Conservation (phyloP, 2,888 invertebrate species). For the Campaea margaritaria region DNA sequence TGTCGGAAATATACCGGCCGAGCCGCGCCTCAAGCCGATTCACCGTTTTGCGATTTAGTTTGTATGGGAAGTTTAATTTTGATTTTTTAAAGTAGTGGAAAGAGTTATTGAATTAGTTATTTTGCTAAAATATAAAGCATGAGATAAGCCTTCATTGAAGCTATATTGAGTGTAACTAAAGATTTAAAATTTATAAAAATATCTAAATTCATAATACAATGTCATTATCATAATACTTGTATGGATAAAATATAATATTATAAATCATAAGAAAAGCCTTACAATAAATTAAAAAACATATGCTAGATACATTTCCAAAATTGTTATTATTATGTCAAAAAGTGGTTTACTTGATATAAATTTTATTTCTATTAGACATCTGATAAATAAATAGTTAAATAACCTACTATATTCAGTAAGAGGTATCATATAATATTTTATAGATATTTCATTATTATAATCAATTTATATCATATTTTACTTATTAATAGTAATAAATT, state of each 20-base stretch:
- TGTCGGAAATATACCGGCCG: conserved; percentile 85
- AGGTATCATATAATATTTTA: too few species aligned
- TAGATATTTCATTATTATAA: too few species aligned
- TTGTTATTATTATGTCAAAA: too few species aligned
- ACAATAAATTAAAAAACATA: too few species aligned
- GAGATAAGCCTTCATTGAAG: conserved; percentile 75
- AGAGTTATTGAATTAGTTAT: conserved; percentile 72
- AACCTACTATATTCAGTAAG: too few species aligned
- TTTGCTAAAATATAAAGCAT: conserved; percentile 77
- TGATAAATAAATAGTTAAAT: too few species aligned
- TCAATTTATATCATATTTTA: too few species aligned
- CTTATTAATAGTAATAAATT: too few species aligned
- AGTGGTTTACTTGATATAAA: too few species aligned
- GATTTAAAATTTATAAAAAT: conserved; percentile 5
- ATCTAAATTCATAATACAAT: not conserved
- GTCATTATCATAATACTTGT: not conserved
- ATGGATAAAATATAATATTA: not conserved
- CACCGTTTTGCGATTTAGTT: conserved; percentile 81
- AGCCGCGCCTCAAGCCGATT: conserved; percentile 80
- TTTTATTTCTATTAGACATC: too few species aligned
- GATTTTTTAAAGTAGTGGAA: conserved; percentile 76
- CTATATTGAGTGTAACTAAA: conserved; percentile 67
- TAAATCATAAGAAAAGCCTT: not conserved
- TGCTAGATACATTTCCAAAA: too few species aligned
- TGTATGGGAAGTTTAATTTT: conserved; percentile 82